A percentile compares a stretch with the other conserved stretches of the same genome.
phyloP scores from a whole-genome alignment of 2,888 invertebrate genomes.

The Eupelmus urozonus region DNA sequence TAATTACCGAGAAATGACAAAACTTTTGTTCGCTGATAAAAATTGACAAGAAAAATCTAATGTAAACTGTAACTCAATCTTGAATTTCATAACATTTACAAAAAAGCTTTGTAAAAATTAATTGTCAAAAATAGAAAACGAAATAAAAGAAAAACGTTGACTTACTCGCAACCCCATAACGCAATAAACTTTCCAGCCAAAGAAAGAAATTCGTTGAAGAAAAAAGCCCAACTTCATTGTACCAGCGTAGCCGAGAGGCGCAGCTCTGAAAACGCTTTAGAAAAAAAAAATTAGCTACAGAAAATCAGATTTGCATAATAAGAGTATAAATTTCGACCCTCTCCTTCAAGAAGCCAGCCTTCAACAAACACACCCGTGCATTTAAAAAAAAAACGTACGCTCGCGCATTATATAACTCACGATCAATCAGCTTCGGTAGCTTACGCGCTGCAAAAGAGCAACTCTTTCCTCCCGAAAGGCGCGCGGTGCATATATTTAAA shows the following conservation, averaged over 20 bases:
- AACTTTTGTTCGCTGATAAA: neutral
- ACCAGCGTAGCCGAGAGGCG: neutral
- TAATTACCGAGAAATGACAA: neutral
- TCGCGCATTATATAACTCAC: neutral
- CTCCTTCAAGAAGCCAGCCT: neutral
- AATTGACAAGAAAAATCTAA: too few relatives aligned
- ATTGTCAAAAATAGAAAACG: too few relatives aligned
- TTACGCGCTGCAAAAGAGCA: conserved; percentile 25
- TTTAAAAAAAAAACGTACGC: neutral
- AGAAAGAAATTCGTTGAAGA: too few relatives aligned
- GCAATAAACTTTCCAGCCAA: too few relatives aligned
- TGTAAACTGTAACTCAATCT: too few relatives aligned
- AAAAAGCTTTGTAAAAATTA: too few relatives aligned
- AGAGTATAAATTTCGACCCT: conserved; percentile 13
- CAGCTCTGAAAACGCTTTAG: neutral
- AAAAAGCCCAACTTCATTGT: too few relatives aligned
- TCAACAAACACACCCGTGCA: conserved; percentile 24
- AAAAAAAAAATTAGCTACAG: conserved; percentile 19
- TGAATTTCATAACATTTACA: too few relatives aligned
- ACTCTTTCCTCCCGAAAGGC: neutral
- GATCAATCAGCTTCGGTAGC: conserved; percentile 44
- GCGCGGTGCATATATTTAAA: conserved; percentile 49
- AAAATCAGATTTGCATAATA: conserved; percentile 33
- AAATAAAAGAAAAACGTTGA: too few relatives aligned
- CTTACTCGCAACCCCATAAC: too few relatives aligned